These are phyloP conservation scores for Strigamia crassipes DNA, from an alignment of 2,888 invertebrate genomes.

Conservation along the genomic window DNA sequence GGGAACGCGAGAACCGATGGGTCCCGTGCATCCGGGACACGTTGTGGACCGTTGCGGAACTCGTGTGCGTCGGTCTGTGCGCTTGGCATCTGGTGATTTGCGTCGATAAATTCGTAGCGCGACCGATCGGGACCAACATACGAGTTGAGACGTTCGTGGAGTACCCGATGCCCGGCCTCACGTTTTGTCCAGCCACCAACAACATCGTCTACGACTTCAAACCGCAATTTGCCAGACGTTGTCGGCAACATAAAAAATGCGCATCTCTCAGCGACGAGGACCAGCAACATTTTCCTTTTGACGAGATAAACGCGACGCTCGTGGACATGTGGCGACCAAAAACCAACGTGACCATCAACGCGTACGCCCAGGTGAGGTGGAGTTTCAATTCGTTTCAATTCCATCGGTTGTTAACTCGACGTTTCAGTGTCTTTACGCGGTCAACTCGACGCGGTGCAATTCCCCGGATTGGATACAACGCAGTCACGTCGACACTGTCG, in stretches of 20 bases:
- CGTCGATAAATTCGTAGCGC: no score
- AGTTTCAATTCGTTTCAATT: no score
- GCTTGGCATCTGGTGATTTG: no score
- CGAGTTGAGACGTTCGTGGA: no score
- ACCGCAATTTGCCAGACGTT: not conserved
- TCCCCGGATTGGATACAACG: not conserved
- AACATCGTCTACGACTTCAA: not conserved
- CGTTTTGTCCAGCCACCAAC: not conserved
- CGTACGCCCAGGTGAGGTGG: not conserved
- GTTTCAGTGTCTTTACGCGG: not conserved
- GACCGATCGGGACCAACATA: no score
- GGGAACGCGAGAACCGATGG: no score
- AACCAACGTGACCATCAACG: not conserved
- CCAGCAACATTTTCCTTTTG: not conserved
- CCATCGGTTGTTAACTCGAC: no score
- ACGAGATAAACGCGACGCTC: not conserved
- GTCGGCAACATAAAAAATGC: not conserved
- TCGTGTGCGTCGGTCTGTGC: no score
- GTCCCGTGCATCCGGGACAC: no score
- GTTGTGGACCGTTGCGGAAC: no score
- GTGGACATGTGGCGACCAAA: not conserved
- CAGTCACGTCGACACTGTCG: not conserved
- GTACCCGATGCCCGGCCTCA: not conserved
- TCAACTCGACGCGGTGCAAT: not conserved
- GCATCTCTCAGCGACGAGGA: not conserved